phyloP scores from a whole-genome alignment of 2,888 invertebrate genomes.

The Scaptomyza flava region DNA sequence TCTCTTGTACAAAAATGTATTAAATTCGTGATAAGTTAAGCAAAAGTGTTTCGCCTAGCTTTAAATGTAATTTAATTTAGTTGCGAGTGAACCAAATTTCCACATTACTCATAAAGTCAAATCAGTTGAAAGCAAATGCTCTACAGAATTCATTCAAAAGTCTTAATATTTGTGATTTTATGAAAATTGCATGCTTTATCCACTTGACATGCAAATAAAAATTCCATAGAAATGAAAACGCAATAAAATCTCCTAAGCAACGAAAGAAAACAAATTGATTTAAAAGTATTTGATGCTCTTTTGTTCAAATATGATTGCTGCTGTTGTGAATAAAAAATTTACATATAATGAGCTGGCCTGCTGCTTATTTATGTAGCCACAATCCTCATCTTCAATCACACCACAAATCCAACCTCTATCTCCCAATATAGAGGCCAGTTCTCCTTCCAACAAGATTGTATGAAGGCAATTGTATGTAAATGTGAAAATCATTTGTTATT shows the following conservation, averaged over 20 bases:
- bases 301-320: conserved; percentile 53
- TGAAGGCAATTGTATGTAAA: conserved; percentile 66
- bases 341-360: conserved; percentile 70
- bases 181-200: conserved; percentile 22
- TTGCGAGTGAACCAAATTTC: neutral
- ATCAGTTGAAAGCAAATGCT: conserved; percentile 11
- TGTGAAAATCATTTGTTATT: conserved; percentile 62
- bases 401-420: neutral
- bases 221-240: conserved; percentile 43
- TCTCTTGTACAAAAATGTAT: conserved; percentile 38
- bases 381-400: neutral
- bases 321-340: conserved; percentile 54
- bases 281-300: conserved; percentile 44
- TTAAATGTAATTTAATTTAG: conserved; percentile 1
- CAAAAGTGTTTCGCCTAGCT: conserved; percentile 2
- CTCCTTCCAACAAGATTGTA: conserved; percentile 16
- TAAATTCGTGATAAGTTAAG: conserved; percentile 24
- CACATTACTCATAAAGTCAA: conserved; percentile 4
- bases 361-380: conserved; percentile 34
- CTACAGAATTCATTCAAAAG: neutral
- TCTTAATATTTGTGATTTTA: conserved; percentile 25
- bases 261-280: conserved; percentile 50
- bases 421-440: conserved; percentile 2
- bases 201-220: conserved; percentile 61
- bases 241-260: conserved; percentile 14